Conservation (phyloP, 2,888 invertebrate genomes). For the Callimorpha dominula region DNA sequence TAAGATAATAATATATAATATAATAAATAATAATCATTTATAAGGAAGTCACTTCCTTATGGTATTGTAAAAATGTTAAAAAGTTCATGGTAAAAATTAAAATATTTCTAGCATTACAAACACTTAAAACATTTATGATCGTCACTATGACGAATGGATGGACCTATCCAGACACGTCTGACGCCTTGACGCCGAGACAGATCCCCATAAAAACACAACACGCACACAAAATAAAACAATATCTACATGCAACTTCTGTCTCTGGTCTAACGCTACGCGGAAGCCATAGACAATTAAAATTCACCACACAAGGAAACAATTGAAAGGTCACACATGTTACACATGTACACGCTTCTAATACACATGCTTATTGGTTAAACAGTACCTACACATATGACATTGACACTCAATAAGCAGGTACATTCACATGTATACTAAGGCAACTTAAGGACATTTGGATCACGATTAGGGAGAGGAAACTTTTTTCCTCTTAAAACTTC, state of each 20-base stretch:
- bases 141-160: too few relatives aligned
- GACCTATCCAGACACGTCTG: not conserved
- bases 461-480: not conserved
- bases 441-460: not conserved
- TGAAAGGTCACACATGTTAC: slow-evolving; percentile 54
- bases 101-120: not conserved
- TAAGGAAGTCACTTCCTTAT: not conserved
- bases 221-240: slow-evolving; percentile 13
- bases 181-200: slow-evolving; percentile 4
- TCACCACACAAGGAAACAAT: slow-evolving; percentile 73
- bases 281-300: slow-evolving; percentile 62
- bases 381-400: not conserved
- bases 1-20: too few relatives aligned
- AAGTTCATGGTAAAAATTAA: not conserved
- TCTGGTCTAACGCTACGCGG: slow-evolving; percentile 54
- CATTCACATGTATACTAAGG: not conserved
- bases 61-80: not conserved
- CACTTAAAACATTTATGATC: not conserved
- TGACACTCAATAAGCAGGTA: not conserved
- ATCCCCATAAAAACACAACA: slow-evolving; percentile 16
- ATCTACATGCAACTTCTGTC: slow-evolving; percentile 28
- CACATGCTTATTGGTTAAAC: slow-evolving; percentile 1
- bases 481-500: not conserved
- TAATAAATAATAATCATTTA: too few relatives aligned
- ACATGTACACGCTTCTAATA: slow-evolving; percentile 5